Evolutionary conservation across 2,888 invertebrate genomes (phyloP), one percentile per base, ranked within the genome.

Genomic region (Phoronis australis): DNA sequence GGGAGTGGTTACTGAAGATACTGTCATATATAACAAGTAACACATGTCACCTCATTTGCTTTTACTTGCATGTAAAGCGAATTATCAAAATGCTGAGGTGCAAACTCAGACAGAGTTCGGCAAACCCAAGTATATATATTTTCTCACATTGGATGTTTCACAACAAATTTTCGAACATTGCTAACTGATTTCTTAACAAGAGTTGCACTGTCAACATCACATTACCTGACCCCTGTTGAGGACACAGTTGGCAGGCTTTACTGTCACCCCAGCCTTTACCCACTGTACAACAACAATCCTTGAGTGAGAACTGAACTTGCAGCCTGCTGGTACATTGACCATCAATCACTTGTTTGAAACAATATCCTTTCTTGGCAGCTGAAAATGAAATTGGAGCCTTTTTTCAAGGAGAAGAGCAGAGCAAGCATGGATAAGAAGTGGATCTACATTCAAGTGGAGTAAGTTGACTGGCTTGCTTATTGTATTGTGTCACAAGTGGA

Each of bases 201-300:
- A 18, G 37, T 18, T 20, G 37, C 20, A 37, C 37, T 37, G 37
- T 3, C 20, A 2, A 37, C 20, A 3, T 4, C 37, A n/a, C 20
- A 55, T 54, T 53, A 70, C 72, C 64, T 51, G 68, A 59, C 15
- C 58, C 55, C 22, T 45, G 45, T 3, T 54, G 52, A 3, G 72
- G 72, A 59, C 74, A 74, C 1, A 62, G 57, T 48, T 68, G 65
- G 48, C 74, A 71, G n/a, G 55, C 47, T 21, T 59, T 56, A 9
- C 50, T 45, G 27, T 47, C 88, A 85, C 90, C 90, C 90, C 76
- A 80, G 6, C 88, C 90, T 66, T 87, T 84, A 3, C 90, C 90
- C 85, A 88, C 87, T 1, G 88, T 87, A 75, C 90, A 90, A 75
- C 90, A 90, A 69, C 90, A 90, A 75, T 90, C 90, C 56, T 86